Evolutionary conservation across 2,113 vertebrate genomes (phyloP).

Genomic region (Hippocampus barbouri): DNA sequence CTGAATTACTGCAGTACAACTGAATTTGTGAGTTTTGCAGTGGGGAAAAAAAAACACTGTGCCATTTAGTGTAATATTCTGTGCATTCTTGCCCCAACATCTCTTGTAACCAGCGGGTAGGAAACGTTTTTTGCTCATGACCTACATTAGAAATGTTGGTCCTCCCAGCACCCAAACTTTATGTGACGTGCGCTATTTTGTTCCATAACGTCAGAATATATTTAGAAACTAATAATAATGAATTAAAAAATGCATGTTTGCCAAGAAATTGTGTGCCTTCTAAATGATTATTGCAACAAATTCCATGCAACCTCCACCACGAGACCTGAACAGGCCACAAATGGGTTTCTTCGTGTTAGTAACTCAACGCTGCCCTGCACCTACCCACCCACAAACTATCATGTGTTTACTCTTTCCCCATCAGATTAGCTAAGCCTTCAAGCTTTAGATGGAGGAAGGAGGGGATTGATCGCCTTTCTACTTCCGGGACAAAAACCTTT

Average conservation of each 20-base stretch:
- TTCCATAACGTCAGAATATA: background rate
- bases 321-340: background rate
- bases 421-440: constrained; percentile 34
- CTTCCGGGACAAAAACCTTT: constrained; percentile 29
- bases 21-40: constrained; percentile 30
- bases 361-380: constrained; percentile 28
- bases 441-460: constrained; percentile 32
- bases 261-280: background rate
- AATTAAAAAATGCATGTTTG: background rate
- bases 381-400: background rate
- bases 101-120: constrained; percentile 30
- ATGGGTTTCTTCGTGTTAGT: constrained; percentile 16
- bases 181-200: no score
- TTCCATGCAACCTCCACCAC: background rate
- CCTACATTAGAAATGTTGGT: background rate
- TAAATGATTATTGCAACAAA: background rate
- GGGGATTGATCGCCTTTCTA: constrained; percentile 11
- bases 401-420: constrained; percentile 34
- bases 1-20: constrained; percentile 40
- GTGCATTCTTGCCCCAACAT: constrained; percentile 53
- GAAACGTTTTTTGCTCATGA: background rate
- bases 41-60: constrained; percentile 15
- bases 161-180: background rate
- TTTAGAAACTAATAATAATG: background rate
- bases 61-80: constrained; percentile 8